phyloP scores from a whole-genome alignment of 1,140 invertebrate species.

The Leptinotarsa texana region DNA sequence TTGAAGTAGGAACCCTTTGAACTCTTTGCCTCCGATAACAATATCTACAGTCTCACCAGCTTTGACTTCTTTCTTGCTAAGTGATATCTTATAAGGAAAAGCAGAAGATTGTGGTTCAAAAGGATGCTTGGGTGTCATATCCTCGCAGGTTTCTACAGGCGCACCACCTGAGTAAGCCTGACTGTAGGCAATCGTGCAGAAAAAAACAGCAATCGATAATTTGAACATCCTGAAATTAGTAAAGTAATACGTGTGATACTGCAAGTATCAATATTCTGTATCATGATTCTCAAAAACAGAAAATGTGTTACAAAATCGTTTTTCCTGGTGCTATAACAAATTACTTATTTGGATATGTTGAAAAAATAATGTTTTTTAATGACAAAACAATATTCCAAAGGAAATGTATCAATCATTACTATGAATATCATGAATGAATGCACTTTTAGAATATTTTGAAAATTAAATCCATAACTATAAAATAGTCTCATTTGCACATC shows the following conservation, averaged over 20 bases:
- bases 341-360: no score
- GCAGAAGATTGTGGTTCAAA: conserved; percentile 44
- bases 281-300: no score
- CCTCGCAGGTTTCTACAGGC: conserved; percentile 51
- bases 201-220: conserved; percentile 4
- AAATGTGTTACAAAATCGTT: no score
- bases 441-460: no score
- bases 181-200: conserved; percentile 30
- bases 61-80: conserved; percentile 49
- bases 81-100: conserved; percentile 52
- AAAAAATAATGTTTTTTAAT: no score
- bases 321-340: no score
- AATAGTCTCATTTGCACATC: no score
- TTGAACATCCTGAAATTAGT: conserved; percentile 16
- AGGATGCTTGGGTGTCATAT: conserved; percentile 55
- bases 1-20: conserved; percentile 58
- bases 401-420: no score
- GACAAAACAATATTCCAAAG: no score
- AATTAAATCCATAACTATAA: no score
- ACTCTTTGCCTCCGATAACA: conserved; percentile 47
- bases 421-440: no score
- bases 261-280: no score
- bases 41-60: conserved; percentile 49
- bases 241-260: background rate
- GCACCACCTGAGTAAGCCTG: conserved; percentile 51